Conservation (phyloP, 30 jellyfish, hydroid and myxozoan genomes). For the Hydractinia echinata region DNA sequence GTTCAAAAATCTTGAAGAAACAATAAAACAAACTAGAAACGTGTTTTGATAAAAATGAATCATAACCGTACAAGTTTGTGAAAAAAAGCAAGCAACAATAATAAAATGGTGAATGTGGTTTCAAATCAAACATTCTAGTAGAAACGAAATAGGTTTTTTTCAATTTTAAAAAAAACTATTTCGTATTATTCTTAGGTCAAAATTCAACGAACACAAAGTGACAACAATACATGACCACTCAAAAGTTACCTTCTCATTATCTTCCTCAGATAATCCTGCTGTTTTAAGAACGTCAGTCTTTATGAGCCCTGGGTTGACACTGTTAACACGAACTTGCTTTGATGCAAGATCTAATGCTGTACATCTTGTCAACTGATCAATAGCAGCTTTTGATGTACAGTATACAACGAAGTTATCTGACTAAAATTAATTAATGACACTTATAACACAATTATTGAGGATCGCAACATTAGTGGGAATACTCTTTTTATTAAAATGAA, state of each 20-base stretch:
- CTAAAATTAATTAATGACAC: conserved; percentile 13
- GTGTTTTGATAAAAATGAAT: no score
- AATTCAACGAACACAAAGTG: no score
- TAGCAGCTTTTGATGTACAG: conserved; percentile 75
- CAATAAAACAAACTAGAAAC: background rate
- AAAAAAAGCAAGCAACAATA: no score
- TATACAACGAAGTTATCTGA: conserved; percentile 68
- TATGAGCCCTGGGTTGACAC: conserved; percentile 91
- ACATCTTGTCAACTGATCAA: conserved; percentile 81
- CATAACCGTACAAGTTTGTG: no score
- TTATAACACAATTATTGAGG: no score
- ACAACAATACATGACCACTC: no score
- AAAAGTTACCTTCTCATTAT: conserved; percentile 50
- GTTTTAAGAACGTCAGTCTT: conserved; percentile 57
- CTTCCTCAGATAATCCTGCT: conserved; percentile 58
- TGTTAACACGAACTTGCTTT: conserved; percentile 80
- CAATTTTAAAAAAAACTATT: no score
- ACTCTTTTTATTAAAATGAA: no score
- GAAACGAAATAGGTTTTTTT: background rate
- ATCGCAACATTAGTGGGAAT: no score
- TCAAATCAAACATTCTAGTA: background rate
- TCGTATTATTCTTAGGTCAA: no score
- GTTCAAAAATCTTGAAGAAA: conserved; percentile 56
- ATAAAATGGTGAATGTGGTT: no score
- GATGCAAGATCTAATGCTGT: conserved; percentile 90